A percentile compares a stretch with the other conserved stretches of the same genome.
phyloP scores from a whole-genome alignment of 2,888 invertebrate genomes.

The Lysandra coridon region DNA sequence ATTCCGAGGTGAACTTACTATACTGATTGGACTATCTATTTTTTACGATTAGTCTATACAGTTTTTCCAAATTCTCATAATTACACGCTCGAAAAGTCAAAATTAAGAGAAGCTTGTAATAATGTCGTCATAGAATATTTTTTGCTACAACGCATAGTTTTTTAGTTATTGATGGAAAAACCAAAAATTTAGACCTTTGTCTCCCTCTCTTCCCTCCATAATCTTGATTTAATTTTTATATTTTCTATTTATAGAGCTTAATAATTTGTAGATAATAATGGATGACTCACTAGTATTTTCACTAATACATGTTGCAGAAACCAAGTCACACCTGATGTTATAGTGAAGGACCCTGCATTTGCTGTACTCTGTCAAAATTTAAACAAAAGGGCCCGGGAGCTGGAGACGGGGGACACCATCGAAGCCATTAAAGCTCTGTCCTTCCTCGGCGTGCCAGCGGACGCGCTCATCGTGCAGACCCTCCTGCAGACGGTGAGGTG shows the following conservation, averaged over 20 bases:
- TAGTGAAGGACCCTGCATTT: slow-evolving; percentile 80
- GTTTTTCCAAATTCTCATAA: no score
- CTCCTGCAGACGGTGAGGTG: slow-evolving; percentile 82
- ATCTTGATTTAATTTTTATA: neutral
- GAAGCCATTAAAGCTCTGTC: slow-evolving; percentile 81
- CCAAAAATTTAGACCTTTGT: no score
- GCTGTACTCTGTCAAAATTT: slow-evolving; percentile 79
- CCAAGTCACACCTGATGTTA: slow-evolving; percentile 54
- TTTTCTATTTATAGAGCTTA: neutral
- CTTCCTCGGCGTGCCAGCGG: slow-evolving; percentile 79
- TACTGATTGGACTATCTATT: no score
- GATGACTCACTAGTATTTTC: neutral
- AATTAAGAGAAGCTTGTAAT: no score
- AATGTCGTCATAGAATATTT: no score
- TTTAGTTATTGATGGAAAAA: no score
- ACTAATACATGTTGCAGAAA: slow-evolving; percentile 46
- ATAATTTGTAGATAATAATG: neutral
- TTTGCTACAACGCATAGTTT: no score
- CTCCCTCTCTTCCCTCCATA: no score
- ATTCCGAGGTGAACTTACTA: no score
- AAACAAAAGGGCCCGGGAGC: slow-evolving; percentile 73
- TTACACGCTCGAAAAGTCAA: no score
- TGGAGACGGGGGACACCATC: slow-evolving; percentile 78
- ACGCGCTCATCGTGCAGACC: slow-evolving; percentile 81
- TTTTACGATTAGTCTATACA: no score